Conservation (phyloP, 2,888 invertebrate genomes). For the Stegophylla sp. region DNA sequence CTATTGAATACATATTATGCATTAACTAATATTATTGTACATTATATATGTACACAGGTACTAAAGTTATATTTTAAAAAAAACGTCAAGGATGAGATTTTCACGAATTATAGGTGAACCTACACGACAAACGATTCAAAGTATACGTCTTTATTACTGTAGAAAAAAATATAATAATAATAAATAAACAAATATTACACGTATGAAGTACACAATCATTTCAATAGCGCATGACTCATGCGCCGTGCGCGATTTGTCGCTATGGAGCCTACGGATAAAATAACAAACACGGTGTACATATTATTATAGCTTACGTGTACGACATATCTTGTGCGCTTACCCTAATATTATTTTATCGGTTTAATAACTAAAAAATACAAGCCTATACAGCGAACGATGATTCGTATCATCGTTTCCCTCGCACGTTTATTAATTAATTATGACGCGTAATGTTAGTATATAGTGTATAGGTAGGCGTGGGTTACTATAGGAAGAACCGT, state of each 20-base stretch:
- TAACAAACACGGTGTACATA: background rate
- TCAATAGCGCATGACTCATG: slow-evolving; percentile 23
- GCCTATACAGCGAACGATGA: background rate
- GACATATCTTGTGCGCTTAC: background rate
- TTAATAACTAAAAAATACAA: background rate
- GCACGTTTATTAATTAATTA: no score
- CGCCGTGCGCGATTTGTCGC: slow-evolving; percentile 5
- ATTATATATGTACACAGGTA: background rate
- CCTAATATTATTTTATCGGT: background rate
- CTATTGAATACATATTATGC: background rate
- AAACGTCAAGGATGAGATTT: slow-evolving; percentile 18
- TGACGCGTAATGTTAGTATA: no score
- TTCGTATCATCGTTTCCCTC: background rate
- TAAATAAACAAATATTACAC: background rate
- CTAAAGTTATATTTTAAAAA: background rate
- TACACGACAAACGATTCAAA: background rate
- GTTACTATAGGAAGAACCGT: no score
- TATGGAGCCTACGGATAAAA: slow-evolving; percentile 14
- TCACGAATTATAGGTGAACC: background rate
- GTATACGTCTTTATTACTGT: background rate
- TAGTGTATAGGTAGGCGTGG: no score
- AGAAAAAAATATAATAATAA: background rate
- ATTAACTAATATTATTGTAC: background rate
- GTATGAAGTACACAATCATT: background rate
- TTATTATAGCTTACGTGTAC: background rate